A percentile compares a stretch with the other conserved stretches of the same genome.
phyloP scores from a whole-genome alignment of 2,797 vertebrate genomes.

The Enteromius radiatus region DNA sequence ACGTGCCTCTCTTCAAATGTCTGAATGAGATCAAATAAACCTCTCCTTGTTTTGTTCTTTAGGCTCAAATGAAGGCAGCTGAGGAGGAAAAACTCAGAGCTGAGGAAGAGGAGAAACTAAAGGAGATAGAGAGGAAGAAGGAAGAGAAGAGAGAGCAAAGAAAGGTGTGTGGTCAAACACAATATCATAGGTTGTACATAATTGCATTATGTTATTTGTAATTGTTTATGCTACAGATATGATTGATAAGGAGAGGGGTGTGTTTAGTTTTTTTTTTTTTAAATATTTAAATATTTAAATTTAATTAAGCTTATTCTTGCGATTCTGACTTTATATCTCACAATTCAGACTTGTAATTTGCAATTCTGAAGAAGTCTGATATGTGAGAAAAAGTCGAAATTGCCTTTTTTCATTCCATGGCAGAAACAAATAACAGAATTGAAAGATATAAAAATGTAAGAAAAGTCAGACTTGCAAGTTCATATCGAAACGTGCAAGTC shows the following conservation, averaged over 20 bases:
- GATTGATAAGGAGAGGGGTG: neutral
- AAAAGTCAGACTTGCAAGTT: no score
- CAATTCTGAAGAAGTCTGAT: neutral
- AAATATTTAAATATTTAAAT: no score
- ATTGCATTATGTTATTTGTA: slow-evolving; percentile 8
- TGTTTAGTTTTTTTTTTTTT: neutral
- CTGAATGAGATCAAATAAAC: neutral
- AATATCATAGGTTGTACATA: slow-evolving; percentile 43
- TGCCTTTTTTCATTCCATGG: neutral
- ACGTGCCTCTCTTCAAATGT: slow-evolving; percentile 28
- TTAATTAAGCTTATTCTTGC: neutral
- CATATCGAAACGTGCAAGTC: no score
- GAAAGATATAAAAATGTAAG: no score
- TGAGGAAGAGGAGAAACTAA: slow-evolving; percentile 83
- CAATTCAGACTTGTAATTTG: neutral
- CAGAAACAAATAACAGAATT: neutral
- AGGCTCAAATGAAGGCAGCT: slow-evolving; percentile 87
- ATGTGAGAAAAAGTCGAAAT: neutral
- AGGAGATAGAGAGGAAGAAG: slow-evolving; percentile 74
- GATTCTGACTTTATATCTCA: neutral
- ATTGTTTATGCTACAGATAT: neutral
- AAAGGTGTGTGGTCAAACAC: slow-evolving; percentile 72
- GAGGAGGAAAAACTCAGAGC: slow-evolving; percentile 81
- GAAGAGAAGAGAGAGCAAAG: slow-evolving; percentile 84
- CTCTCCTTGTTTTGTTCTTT: slow-evolving; percentile 38